Evolutionary conservation across 2,888 invertebrate genomes (phyloP).

Genomic region (Barypeithes pellucidus): DNA sequence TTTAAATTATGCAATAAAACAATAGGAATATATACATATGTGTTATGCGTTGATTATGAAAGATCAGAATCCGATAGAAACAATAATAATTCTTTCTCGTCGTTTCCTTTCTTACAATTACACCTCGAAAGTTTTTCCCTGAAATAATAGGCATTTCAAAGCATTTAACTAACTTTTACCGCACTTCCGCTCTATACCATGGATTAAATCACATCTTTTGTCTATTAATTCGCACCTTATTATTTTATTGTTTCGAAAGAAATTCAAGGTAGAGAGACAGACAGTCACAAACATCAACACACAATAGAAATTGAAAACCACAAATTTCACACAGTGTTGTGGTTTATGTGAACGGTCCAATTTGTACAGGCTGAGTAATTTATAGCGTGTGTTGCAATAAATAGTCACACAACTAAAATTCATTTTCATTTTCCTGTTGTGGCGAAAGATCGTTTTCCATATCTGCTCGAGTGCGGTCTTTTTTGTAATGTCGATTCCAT

Average conservation of each 20-base stretch:
- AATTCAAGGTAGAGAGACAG: conserved; percentile 21
- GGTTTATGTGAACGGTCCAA: conserved; percentile 4
- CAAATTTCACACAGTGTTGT: conserved; percentile 17
- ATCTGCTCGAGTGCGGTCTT: too few relatives aligned
- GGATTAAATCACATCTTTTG: conserved; percentile 32
- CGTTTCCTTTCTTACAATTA: not conserved
- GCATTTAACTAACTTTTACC: conserved; percentile 26
- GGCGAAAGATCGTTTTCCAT: too few relatives aligned
- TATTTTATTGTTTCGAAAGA: conserved; percentile 27
- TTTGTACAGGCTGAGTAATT: not conserved
- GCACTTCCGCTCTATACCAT: conserved; percentile 19
- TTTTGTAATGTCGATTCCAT: too few relatives aligned
- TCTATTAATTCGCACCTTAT: conserved; percentile 33
- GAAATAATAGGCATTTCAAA: conserved; percentile 17
- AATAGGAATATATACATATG: conserved; percentile 1
- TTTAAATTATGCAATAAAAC: conserved; percentile 7
- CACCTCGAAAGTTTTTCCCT: conserved; percentile 16
- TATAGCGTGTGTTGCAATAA: not conserved
- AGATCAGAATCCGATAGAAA: not conserved
- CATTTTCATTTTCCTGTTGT: too few relatives aligned
- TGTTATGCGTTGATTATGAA: conserved; percentile 1
- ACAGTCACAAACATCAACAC: conserved; percentile 3
- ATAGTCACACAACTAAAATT: too few relatives aligned
- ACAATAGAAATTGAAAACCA: conserved; percentile 18
- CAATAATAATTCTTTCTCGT: conserved; percentile 6